Conservation (phyloP, 1,140 invertebrate genomes). For the Bombyx mandarina region DNA sequence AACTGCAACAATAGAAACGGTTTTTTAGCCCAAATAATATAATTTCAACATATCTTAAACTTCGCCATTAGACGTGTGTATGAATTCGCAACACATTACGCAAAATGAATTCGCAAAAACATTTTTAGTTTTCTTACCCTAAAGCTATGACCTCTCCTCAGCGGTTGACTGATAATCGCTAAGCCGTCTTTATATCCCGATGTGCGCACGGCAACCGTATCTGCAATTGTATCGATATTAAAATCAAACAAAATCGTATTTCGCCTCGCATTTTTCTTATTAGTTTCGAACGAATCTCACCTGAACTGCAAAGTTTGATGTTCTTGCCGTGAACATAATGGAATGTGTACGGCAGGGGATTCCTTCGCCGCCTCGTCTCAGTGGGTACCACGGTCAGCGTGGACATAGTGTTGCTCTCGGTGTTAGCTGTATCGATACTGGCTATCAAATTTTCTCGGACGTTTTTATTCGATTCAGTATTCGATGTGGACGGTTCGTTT, state of each 20-base stretch:
- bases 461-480: background rate
- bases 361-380: background rate
- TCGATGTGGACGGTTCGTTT: background rate
- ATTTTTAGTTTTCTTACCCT: slow-evolving; percentile 25
- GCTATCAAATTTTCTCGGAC: background rate
- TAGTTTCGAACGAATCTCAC: slow-evolving; percentile 14
- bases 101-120: background rate
- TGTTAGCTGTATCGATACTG: background rate
- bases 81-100: no score
- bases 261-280: no score
- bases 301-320: slow-evolving; percentile 45
- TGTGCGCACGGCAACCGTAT: slow-evolving; percentile 44
- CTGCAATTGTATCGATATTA: slow-evolving; percentile 14
- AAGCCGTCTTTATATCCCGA: slow-evolving; percentile 37
- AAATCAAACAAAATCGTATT: no score
- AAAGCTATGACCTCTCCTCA: slow-evolving; percentile 44
- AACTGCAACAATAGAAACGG: slow-evolving; percentile 30
- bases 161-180: slow-evolving; percentile 40
- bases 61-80: no score
- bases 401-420: background rate
- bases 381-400: background rate
- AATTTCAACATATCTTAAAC: no score
- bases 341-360: slow-evolving; percentile 37
- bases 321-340: slow-evolving; percentile 44
- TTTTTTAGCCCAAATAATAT: no score